phyloP scores from a whole-genome alignment of 2,797 vertebrate genomes.

The Denticeps clupeoides region DNA sequence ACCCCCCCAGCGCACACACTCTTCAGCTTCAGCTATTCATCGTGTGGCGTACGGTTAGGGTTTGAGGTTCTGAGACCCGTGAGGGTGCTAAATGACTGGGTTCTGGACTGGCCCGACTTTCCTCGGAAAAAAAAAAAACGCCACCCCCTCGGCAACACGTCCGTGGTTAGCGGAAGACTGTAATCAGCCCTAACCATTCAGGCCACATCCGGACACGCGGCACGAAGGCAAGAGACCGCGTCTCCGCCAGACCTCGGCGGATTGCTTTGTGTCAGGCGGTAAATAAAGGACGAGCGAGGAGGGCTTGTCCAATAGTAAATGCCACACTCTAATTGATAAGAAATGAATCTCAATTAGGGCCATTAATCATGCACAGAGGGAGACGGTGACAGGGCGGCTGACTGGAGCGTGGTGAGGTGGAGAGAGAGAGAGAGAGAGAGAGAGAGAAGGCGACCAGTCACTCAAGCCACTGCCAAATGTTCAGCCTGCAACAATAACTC shows the following conservation, averaged over 20 bases:
- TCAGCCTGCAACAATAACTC: constrained; percentile 41
- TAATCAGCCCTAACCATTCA: constrained; percentile 41
- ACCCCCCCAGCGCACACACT: constrained; percentile 18
- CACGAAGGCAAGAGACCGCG: constrained; percentile 32
- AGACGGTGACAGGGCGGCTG: constrained; percentile 39
- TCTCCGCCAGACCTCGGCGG: constrained; percentile 31
- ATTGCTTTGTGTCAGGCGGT: constrained; percentile 45
- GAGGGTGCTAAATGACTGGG: too few species aligned
- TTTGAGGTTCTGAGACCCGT: constrained; percentile 36
- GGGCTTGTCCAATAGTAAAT: constrained; percentile 51
- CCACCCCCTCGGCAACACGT: constrained; percentile 14
- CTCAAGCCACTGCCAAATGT: constrained; percentile 31
- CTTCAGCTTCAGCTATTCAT: constrained; percentile 36
- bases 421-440: not conserved
- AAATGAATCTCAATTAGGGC: constrained; percentile 53
- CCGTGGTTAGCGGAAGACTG: too few species aligned
- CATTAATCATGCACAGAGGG: constrained; percentile 53
- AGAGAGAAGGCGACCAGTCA: constrained; percentile 2
- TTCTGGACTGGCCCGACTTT: too few species aligned
- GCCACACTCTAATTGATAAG: constrained; percentile 54
- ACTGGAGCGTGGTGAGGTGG: too few species aligned
- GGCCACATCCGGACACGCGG: constrained; percentile 36
- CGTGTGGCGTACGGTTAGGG: constrained; percentile 22
- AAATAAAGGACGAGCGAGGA: constrained; percentile 45
- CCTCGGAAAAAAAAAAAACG: constrained; percentile 25